phyloP scores from a whole-genome alignment of 1,140 invertebrate genomes.

The Globodera ellingtonae region DNA sequence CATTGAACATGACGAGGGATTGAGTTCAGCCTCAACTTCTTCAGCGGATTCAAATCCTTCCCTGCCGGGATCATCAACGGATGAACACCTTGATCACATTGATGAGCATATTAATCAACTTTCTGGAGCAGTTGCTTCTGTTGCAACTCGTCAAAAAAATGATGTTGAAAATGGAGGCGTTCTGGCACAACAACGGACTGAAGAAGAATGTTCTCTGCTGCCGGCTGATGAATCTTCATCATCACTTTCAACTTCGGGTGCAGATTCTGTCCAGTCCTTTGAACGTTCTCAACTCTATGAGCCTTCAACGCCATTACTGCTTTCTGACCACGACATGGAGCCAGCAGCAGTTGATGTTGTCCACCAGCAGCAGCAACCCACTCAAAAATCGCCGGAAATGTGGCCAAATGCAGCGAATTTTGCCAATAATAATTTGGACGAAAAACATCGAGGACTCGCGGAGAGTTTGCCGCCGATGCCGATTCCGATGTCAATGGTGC shows the following conservation, averaged over 20 bases:
- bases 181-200: neutral
- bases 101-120: no score
- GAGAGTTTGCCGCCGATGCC: no score
- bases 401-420: neutral
- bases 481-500: no score
- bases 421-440: no score
- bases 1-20: neutral
- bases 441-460: no score
- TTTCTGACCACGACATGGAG: neutral
- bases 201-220: neutral
- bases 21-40: neutral
- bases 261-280: conserved; percentile 3
- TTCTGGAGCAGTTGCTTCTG: neutral
- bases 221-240: neutral
- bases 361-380: neutral
- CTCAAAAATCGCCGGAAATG: neutral
- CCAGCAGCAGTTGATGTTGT: neutral
- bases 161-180: neutral
- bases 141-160: neutral
- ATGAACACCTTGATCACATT: neutral
- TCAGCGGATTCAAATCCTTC: neutral
- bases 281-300: neutral
- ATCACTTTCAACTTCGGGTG: conserved; percentile 11
- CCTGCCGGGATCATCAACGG: neutral
- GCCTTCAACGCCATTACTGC: neutral